Evolutionary conservation across 2,888 invertebrate species (phyloP).

Genomic region (Cryptocheilus praepositus): DNA sequence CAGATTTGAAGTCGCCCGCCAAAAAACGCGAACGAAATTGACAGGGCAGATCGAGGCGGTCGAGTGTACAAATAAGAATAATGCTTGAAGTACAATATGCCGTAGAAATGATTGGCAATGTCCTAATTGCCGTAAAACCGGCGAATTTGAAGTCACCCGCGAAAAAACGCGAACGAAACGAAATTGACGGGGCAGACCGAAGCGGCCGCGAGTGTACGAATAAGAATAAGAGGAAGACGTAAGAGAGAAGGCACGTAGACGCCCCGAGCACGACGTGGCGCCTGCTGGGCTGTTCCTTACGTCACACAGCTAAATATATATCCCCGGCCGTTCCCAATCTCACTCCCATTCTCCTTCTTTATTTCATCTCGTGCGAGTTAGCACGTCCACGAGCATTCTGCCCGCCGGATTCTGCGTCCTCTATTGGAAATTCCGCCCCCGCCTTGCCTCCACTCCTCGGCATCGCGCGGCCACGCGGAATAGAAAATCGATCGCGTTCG

Average conservation of each 20-base stretch:
- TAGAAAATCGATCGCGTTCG: too few species aligned
- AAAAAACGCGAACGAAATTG: neutral
- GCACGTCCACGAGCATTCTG: neutral
- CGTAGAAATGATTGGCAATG: too few species aligned
- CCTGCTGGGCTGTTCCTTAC: constrained; percentile 56
- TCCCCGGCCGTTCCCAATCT: constrained; percentile 57
- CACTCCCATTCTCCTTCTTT: constrained; percentile 57
- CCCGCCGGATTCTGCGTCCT: neutral
- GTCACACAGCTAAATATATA: constrained; percentile 61
- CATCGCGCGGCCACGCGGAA: too few species aligned
- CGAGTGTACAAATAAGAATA: constrained; percentile 8
- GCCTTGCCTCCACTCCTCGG: too few species aligned
- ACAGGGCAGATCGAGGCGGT: too few species aligned
- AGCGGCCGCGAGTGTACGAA: neutral
- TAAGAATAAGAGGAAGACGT: constrained; percentile 17
- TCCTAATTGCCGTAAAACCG: too few species aligned
- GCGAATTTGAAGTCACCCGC: neutral
- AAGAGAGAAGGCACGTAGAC: constrained; percentile 37
- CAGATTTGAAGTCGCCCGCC: neutral
- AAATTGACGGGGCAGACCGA: neutral
- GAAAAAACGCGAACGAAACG: neutral
- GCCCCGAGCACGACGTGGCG: constrained; percentile 49
- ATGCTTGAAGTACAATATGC: too few species aligned
- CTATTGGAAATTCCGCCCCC: too few species aligned
- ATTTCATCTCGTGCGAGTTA: constrained; percentile 45